These are phyloP conservation scores for Spinus pinus DNA, from an alignment of 2,797 vertebrate species.

Conservation along the genomic window DNA sequence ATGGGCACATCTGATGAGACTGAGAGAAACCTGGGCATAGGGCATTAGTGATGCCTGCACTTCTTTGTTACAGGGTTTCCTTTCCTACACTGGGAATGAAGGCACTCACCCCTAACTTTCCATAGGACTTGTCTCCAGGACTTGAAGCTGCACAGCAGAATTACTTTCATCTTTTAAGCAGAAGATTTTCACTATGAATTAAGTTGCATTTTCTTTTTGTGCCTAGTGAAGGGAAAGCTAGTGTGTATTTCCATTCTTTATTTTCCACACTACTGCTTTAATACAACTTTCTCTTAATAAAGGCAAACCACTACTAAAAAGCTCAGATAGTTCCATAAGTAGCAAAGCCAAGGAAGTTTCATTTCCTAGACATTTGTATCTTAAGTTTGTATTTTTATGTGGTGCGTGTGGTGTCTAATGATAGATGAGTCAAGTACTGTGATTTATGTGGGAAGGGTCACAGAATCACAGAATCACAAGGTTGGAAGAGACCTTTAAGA, in stretches of 20 bases:
- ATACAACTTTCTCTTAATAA: slow-evolving; percentile 27
- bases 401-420: not conserved
- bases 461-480: not conserved
- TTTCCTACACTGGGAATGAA: not conserved
- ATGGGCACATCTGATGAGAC: not conserved
- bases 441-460: not conserved
- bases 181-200: not conserved
- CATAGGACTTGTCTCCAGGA: not conserved
- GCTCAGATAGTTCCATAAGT: not conserved
- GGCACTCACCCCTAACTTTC: not conserved
- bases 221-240: not conserved
- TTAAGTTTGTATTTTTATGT: not conserved
- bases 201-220: not conserved
- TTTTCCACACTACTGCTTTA: slow-evolving; percentile 13
- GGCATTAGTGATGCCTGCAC: not conserved
- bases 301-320: not conserved
- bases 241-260: not conserved
- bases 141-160: not conserved
- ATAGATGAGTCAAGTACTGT: not conserved
- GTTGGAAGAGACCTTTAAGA: not conserved
- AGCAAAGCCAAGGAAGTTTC: slow-evolving; percentile 2
- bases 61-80: not conserved
- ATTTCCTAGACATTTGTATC: slow-evolving; percentile 18
- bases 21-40: not conserved
- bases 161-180: not conserved